Base-by-base conservation (phyloP, 2,797 vertebrate genomes). In the Mallotus villosus region DNA sequence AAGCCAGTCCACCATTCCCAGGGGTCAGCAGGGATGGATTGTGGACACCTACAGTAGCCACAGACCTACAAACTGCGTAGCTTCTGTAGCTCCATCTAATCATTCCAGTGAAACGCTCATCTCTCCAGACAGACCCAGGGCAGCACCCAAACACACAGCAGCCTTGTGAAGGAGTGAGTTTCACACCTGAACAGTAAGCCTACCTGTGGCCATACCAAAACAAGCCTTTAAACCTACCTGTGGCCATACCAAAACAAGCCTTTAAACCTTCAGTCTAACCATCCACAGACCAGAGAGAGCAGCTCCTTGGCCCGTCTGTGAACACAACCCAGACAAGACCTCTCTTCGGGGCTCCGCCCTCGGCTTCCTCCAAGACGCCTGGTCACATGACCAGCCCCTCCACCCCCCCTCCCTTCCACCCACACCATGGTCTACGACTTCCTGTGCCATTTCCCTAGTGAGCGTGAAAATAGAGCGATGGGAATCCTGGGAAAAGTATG, bases 181-280 rank as follows among this genome's bases (percentile, higher is more conserved):
- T 5, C 25, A 46, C 65, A 12, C 41, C 41, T 46, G 9, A 14
- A 46, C 41, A 58, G 62, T 64, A 71, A 68, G 78, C 89, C 86
- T 90, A 92, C 91, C 91, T 90, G 41, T 37, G 85, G 75, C 71
- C 25, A 76, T 71, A 68, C 88, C 71, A 86, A 68, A 85, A 49
- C 86, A 90, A 87, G 82, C 77, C 87, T 80, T 75, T 85, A 88
- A 76, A 82, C 80, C 78, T 71, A 92, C 91, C 91, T 90, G 41
- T 46, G 85, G 75, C 71, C 27, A 76, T 71, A 68, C 87, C 71
- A 86, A 68, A 85, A 49, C 86, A 90, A 87, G 82, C 76, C 87
- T 80, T 75, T 85, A 88, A 75, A 82, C 80, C 78, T 72, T 82
- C 80, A 73, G 77, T 68, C 60, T 75, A 81, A 83, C 72, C 80